Conservation (phyloP, 1,140 invertebrate genomes). For the Campodea augens region DNA sequence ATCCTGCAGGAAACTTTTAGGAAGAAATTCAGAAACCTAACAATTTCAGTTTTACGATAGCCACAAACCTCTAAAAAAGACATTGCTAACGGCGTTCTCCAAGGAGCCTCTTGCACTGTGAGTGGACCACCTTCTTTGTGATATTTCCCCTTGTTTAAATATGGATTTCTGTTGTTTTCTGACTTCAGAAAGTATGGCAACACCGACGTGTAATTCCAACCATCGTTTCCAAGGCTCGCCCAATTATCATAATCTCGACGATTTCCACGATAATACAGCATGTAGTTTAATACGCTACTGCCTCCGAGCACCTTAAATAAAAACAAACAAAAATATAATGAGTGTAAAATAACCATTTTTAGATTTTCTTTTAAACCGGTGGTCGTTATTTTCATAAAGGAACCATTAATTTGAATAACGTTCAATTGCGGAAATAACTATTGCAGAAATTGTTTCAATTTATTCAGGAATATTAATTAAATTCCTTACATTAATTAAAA, state of each 20-base stretch:
- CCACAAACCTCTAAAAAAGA: constrained; percentile 36
- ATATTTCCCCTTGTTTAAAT: constrained; percentile 44
- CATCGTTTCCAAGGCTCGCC: constrained; percentile 63
- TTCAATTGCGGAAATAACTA: too few species aligned
- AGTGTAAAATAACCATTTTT: too few species aligned
- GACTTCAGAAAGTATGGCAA: constrained; percentile 78
- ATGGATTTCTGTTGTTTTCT: constrained; percentile 70
- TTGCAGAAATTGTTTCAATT: too few species aligned
- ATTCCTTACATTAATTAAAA: too few species aligned
- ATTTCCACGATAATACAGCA: constrained; percentile 81
- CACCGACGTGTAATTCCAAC: constrained; percentile 78
- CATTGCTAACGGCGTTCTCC: constrained; percentile 55
- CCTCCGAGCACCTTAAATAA: constrained; percentile 53
- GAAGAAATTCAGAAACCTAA: too few species aligned
- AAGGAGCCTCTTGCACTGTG: constrained; percentile 65
- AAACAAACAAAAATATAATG: too few species aligned
- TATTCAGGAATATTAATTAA: too few species aligned
- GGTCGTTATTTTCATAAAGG: too few species aligned
- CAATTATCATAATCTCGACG: constrained; percentile 71
- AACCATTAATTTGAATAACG: too few species aligned
- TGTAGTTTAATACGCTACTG: constrained; percentile 81
- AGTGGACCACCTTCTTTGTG: constrained; percentile 53
- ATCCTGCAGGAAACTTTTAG: too few species aligned
- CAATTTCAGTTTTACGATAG: too few species aligned
- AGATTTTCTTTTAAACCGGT: too few species aligned